Percentiles rank a stretch among this genome's conserved stretches.
Evolutionary conservation across 2,797 vertebrate genomes (phyloP).

Genomic region (Loriculus beryllinus): DNA sequence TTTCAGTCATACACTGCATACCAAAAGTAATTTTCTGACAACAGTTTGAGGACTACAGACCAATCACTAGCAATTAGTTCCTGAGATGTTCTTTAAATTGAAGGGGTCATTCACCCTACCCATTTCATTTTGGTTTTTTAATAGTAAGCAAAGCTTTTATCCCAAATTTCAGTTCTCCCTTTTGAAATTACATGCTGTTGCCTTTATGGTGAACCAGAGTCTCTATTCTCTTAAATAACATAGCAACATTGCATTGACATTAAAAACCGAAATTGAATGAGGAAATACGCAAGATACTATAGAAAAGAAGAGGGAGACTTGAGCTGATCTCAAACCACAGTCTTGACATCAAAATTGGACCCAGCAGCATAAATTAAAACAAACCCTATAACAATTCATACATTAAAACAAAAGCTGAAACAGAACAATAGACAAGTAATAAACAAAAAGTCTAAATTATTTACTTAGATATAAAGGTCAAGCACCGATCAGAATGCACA

Average conservation of each 20-base stretch:
- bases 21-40: not conserved
- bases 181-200: not conserved
- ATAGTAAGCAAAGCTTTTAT: not conserved
- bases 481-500: not conserved
- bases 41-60: not conserved
- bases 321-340: not conserved
- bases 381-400: not conserved
- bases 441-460: not conserved
- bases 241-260: not conserved
- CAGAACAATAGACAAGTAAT: not conserved
- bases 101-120: not conserved
- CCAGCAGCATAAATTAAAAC: not conserved
- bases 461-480: not conserved
- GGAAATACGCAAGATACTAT: not conserved
- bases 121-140: not conserved
- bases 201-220: not conserved
- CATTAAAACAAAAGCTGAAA: not conserved
- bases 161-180: not conserved
- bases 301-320: not conserved
- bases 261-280: accelerated
- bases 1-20: not conserved
- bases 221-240: not conserved
- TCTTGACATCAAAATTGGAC: not conserved
- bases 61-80: not conserved
- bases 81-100: not conserved